A percentile compares a stretch with the other conserved stretches of the same genome.
These are phyloP conservation scores for Arothron firmamentum DNA, from an alignment of 2,113 vertebrate species.

Conservation along the genomic window DNA sequence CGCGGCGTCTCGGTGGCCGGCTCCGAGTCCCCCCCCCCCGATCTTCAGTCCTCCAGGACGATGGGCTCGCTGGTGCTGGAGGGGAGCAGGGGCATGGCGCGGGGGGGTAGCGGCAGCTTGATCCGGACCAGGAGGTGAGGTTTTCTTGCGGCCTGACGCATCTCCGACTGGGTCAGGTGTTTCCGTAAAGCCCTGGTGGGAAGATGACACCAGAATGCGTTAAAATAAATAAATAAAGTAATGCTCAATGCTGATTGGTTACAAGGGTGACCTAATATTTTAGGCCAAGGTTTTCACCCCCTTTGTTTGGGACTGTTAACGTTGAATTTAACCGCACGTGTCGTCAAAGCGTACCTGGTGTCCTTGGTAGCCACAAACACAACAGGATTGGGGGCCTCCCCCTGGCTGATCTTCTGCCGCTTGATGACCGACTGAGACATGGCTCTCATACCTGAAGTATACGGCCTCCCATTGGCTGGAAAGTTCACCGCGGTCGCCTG, in stretches of 20 bases:
- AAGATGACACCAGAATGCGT: not conserved
- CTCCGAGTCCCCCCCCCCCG: not conserved
- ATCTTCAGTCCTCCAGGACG: conserved; percentile 86
- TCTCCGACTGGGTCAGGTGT: conserved; percentile 88
- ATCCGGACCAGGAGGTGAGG: conserved; percentile 85
- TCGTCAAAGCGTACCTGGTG: conserved; percentile 76
- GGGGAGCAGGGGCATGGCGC: conserved; percentile 75
- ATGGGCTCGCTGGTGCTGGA: conserved; percentile 91
- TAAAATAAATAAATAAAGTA: not conserved
- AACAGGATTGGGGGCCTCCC: conserved; percentile 90
- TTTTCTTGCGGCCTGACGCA: conserved; percentile 85
- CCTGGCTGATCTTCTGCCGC: conserved; percentile 89
- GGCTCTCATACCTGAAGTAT: conserved; percentile 83
- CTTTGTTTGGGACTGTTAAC: no score
- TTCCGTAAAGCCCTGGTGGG: conserved; percentile 83
- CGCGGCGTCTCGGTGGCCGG: not conserved
- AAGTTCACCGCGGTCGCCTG: conserved; percentile 76
- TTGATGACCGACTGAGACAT: conserved; percentile 86
- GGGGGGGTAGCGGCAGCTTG: conserved; percentile 77
- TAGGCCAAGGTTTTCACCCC: no score
- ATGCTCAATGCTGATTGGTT: not conserved
- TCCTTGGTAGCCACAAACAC: conserved; percentile 94
- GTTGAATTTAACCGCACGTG: no score
- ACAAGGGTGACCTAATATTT: no score
- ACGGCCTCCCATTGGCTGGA: conserved; percentile 87